phyloP scores from a whole-genome alignment of 2,888 invertebrate genomes.

The Odontothrips loti region DNA sequence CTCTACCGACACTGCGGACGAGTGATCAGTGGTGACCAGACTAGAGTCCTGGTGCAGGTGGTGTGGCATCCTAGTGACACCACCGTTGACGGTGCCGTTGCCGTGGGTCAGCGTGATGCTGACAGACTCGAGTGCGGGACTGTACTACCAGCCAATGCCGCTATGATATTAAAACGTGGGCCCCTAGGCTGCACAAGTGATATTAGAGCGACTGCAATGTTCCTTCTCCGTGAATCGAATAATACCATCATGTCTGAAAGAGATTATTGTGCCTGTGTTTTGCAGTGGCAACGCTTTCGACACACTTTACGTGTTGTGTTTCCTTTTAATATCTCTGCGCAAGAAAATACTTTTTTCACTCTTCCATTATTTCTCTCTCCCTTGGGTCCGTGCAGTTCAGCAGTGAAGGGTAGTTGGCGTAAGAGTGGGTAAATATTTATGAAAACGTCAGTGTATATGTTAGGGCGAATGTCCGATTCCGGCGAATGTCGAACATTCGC shows the following conservation, averaged over 20 bases:
- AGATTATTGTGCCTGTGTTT: neutral
- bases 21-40: no score
- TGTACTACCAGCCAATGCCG: no score
- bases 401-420: no score
- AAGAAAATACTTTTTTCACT: neutral
- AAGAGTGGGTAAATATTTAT: no score
- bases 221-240: neutral
- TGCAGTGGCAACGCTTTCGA: neutral
- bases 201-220: conserved; percentile 5
- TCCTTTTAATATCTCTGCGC: neutral
- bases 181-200: neutral
- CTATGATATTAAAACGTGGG: neutral
- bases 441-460: no score
- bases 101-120: neutral
- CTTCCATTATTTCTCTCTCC: neutral
- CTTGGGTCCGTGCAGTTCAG: neutral
- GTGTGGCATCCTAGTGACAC: no score
- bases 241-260: no score
- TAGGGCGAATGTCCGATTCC: no score
- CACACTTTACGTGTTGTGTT: neutral
- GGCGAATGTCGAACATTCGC: no score
- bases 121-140: neutral
- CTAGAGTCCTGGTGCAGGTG: no score
- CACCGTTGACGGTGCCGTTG: neutral
- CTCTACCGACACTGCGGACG: conserved; percentile 45